Conservation (phyloP, 2,888 invertebrate genomes). For the Globia sparganii region DNA sequence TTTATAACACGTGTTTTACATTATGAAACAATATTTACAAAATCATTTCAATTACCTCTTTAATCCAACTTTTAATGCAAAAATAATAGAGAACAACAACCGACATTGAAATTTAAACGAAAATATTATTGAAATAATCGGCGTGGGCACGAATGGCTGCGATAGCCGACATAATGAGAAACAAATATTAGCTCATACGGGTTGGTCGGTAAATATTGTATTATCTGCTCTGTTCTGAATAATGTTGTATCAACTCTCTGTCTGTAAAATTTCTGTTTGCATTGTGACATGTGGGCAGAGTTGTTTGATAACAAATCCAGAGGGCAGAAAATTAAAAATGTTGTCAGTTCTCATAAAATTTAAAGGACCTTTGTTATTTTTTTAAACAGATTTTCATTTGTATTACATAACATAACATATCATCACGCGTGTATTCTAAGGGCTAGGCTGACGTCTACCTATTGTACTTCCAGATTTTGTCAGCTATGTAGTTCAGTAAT, state of each 20-base stretch:
- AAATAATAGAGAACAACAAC: constrained; percentile 13
- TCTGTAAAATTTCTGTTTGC: constrained; percentile 57
- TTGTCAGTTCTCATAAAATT: not conserved
- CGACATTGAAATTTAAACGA: constrained; percentile 37
- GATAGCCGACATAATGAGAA: constrained; percentile 75
- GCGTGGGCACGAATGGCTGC: constrained; percentile 56
- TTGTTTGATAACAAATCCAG: constrained; percentile 15
- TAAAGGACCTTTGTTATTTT: not conserved
- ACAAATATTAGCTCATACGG: constrained; percentile 77
- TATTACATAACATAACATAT: no score
- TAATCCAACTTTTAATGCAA: constrained; percentile 20
- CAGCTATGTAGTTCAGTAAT: no score
- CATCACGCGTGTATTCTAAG: no score
- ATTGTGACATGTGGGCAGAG: constrained; percentile 32
- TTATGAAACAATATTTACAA: constrained; percentile 1
- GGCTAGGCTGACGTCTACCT: no score
- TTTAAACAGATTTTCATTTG: not conserved
- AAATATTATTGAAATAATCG: constrained; percentile 64
- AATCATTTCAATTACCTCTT: constrained; percentile 1
- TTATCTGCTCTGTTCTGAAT: constrained; percentile 65
- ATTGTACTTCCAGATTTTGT: no score
- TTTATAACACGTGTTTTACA: not conserved
- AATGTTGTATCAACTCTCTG: constrained; percentile 47
- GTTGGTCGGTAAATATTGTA: constrained; percentile 72
- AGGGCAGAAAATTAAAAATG: not conserved